Conservation (phyloP, 2,113 vertebrate species). For the Bungarus multicinctus region DNA sequence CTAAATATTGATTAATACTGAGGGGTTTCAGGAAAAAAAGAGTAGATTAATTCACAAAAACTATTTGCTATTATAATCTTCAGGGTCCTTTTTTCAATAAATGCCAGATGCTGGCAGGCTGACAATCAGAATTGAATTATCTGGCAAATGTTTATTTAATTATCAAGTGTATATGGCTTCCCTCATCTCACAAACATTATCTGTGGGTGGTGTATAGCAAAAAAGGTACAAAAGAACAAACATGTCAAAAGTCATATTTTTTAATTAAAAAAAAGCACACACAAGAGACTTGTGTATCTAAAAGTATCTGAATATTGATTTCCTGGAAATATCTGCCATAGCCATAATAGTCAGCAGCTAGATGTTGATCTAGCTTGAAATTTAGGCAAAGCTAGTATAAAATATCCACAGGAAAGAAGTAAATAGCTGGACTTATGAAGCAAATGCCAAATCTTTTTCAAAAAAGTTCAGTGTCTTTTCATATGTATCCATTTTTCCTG, state of each 20-base stretch:
- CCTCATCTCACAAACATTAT: background rate
- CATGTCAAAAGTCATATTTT: background rate
- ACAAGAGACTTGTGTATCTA: no score
- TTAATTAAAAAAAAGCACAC: no score
- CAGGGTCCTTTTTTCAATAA: background rate
- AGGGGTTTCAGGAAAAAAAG: background rate
- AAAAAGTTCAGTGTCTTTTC: background rate
- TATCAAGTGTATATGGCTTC: background rate
- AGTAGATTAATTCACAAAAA: background rate
- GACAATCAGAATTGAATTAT: background rate
- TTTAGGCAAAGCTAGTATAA: background rate
- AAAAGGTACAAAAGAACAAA: background rate
- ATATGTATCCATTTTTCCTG: background rate
- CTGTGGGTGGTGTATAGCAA: background rate
- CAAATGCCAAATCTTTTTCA: background rate
- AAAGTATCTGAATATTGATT: background rate
- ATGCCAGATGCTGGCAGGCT: background rate
- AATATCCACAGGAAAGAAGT: background rate
- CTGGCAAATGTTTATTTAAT: background rate
- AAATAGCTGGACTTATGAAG: background rate
- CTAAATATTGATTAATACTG: background rate
- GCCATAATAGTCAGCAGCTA: background rate
- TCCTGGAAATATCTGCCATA: background rate
- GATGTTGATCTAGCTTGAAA: background rate
- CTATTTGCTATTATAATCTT: background rate